Base-by-base conservation (phyloP, 2,797 vertebrate species). In the Psittacula echo region DNA sequence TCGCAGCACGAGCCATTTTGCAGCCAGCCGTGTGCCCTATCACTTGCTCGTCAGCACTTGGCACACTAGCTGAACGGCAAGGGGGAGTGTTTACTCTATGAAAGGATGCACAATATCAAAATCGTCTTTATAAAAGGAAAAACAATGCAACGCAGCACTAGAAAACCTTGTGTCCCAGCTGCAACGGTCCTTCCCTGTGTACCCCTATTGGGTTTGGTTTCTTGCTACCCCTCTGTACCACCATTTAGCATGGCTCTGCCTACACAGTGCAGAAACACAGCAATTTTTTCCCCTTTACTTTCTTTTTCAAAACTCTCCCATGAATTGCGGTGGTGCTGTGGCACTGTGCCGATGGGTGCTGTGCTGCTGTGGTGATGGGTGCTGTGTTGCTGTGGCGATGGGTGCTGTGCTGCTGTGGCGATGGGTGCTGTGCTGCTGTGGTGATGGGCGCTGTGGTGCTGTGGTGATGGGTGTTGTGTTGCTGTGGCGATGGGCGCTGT, bases 51-150 rank as follows among this genome's bases (percentile, higher is more conserved):
- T 14, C 44, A 42, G 8, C 64, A 11, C 53, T 10, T 3, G 1
- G 21, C 0, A 1, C 29, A 29, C 45, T 2, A 3, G 53, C 76
- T 0, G 0, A 15, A 8, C 0, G 21, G 2, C 1, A 8, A 64
- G 56, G 48, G 64, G n/a, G 30, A 37, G 18, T 1, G 5, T 12
- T 47, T 47, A 12, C 75, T 34, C 56, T 0, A 93, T 24, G 93
- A 97, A 97, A 97, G 71, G 87, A 75, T 70, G 70, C 67, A 50
- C 85, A 11, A 34, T 95, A 97, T 95, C 91, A 96, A 97, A 97
- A 95, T 65, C 77, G 85, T 87, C 72, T 88, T 84, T 88, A 87
- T 62, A 94, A 96, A 94, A 95, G 50, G 37, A 72, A 78, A 66
- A 65, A 73, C 32, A 9, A n/a, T 3, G 13, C 66, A 85, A n/a